These are phyloP conservation scores for Rhynchonema sp. DNA, from an alignment of 2,888 invertebrate species.

Conservation along the genomic window DNA sequence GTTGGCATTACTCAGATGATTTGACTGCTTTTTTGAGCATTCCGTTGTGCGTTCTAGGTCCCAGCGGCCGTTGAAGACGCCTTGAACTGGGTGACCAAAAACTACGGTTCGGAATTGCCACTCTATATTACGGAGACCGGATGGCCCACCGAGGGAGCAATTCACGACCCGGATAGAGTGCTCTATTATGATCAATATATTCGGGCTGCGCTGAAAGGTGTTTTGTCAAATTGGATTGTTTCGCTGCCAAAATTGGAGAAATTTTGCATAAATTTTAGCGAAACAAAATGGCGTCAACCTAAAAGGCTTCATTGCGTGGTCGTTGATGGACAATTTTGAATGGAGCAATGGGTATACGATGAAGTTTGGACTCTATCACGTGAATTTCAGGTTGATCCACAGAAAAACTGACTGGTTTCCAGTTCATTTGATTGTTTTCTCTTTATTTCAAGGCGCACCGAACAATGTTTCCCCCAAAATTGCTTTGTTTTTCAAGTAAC, in stretches of 20 bases:
- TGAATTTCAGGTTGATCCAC: too few species aligned
- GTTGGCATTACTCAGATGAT: too few species aligned
- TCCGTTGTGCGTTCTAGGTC: too few species aligned
- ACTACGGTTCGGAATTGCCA: background rate
- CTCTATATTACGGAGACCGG: background rate
- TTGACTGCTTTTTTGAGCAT: too few species aligned
- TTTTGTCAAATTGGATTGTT: background rate
- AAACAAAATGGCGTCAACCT: conserved; percentile 24
- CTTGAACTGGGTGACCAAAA: background rate
- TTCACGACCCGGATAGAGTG: background rate
- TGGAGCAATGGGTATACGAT: conserved; percentile 54
- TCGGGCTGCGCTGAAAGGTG: background rate
- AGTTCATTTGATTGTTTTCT: too few species aligned
- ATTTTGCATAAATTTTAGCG: too few species aligned
- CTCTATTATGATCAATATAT: background rate
- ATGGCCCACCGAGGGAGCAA: background rate
- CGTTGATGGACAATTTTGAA: conserved; percentile 59
- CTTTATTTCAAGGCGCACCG: too few species aligned
- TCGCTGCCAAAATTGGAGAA: too few species aligned
- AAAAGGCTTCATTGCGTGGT: conserved; percentile 52
- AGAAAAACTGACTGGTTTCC: too few species aligned
- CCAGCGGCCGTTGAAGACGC: background rate
- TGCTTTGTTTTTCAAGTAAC: too few species aligned
- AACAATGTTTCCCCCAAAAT: too few species aligned
- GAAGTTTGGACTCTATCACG: conserved; percentile 47